phyloP scores from a whole-genome alignment of 2,888 invertebrate species.

The Morinoia aosen region DNA sequence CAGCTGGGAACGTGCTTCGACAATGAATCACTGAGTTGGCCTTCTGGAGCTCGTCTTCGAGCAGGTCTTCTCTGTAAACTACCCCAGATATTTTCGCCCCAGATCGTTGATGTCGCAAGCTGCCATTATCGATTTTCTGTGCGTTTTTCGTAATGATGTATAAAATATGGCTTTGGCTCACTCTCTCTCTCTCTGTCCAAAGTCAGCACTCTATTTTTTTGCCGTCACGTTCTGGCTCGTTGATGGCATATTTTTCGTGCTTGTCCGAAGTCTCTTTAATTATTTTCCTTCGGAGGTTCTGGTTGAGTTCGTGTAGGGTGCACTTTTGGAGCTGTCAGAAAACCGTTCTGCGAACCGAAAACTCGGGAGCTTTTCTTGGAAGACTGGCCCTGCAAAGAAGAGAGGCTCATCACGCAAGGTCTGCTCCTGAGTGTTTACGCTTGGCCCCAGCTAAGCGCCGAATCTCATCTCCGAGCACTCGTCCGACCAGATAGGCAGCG shows the following conservation, averaged over 20 bases:
- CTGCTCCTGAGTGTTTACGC: conserved; percentile 5
- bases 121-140: not conserved
- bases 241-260: not conserved
- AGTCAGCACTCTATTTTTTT: conserved; percentile 3
- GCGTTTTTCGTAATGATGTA: not conserved
- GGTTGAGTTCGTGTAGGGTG: conserved; percentile 17
- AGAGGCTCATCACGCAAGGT: conserved; percentile 1
- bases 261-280: not conserved
- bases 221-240: not conserved
- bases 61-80: not conserved
- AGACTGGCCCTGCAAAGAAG: conserved; percentile 25
- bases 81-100: not conserved
- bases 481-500: not conserved
- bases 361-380: not conserved
- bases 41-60: not conserved
- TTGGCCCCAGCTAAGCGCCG: not conserved
- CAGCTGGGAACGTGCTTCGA: not conserved
- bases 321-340: not conserved
- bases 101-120: not conserved
- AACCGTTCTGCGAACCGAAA: not conserved
- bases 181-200: not conserved
- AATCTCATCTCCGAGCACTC: conserved; percentile 10
- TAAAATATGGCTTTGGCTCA: not conserved
- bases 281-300: not conserved
- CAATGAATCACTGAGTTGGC: not conserved